Evolutionary conservation across 2,797 vertebrate genomes (phyloP).

Genomic region (Schizopygopsis malacanthus): DNA sequence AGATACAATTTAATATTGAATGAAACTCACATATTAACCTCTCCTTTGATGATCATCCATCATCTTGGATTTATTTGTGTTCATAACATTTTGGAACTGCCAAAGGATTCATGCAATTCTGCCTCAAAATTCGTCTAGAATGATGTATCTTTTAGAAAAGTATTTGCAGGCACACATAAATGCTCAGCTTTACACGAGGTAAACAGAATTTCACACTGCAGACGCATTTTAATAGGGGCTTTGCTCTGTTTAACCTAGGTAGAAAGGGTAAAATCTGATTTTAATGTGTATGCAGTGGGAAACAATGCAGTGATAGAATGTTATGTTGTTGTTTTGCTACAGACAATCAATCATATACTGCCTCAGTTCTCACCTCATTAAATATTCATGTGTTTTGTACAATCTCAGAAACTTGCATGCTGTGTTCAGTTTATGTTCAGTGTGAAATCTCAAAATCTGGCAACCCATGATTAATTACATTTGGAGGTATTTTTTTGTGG

Average conservation of each 20-base stretch:
- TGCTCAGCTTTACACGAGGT: background rate
- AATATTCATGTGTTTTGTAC: constrained; percentile 26
- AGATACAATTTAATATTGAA: background rate
- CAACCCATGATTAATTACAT: background rate
- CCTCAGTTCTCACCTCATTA: background rate
- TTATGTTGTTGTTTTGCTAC: background rate
- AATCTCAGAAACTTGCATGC: constrained; percentile 3
- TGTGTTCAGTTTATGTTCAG: constrained; percentile 1
- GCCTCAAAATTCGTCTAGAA: background rate
- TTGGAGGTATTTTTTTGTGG: too few relatives aligned
- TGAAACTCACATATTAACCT: background rate
- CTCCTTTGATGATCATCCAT: background rate
- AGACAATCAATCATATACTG: constrained; percentile 12
- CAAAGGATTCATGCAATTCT: background rate
- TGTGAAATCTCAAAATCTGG: background rate
- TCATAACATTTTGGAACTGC: background rate
- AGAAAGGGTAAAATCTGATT: background rate
- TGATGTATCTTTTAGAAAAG: background rate
- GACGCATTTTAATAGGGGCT: background rate
- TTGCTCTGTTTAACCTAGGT: background rate
- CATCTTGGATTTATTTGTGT: background rate
- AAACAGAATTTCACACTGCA: background rate
- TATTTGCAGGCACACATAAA: background rate
- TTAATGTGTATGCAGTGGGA: background rate
- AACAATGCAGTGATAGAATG: background rate